Conservation (phyloP, 2,113 vertebrate species). For the Nibea albiflora region DNA sequence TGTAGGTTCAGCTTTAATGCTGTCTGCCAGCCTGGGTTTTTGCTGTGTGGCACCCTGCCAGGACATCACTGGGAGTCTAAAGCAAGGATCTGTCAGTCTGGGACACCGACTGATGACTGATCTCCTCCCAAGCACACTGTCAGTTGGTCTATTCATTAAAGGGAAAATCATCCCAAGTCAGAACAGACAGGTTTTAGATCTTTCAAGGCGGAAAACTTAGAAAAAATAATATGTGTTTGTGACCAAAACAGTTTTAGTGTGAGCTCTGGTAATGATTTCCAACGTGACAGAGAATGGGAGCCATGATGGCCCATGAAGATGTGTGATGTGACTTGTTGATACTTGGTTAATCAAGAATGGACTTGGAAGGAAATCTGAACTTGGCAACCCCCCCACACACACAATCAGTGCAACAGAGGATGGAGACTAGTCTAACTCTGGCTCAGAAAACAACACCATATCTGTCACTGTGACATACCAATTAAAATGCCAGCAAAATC, state of each 20-base stretch:
- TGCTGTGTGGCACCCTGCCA: slow-evolving; percentile 52
- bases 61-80: slow-evolving; percentile 7
- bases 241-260: neutral
- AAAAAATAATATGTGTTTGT: neutral
- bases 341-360: neutral
- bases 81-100: slow-evolving; percentile 38
- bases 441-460: neutral
- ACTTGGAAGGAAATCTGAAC: neutral
- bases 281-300: slow-evolving; percentile 8
- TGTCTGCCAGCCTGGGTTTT: slow-evolving; percentile 37
- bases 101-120: slow-evolving; percentile 45
- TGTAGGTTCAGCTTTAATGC: slow-evolving; percentile 54
- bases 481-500: neutral
- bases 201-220: neutral
- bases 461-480: neutral
- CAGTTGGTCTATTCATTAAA: slow-evolving; percentile 51
- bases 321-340: neutral
- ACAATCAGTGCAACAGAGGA: neutral
- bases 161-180: slow-evolving; percentile 7
- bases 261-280: slow-evolving; percentile 14
- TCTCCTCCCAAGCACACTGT: slow-evolving; percentile 55
- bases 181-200: slow-evolving; percentile 6
- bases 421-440: neutral
- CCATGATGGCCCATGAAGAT: neutral
- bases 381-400: neutral